Evolutionary conservation across 2,113 vertebrate species (phyloP).

Genomic region (Notechis scutatus): DNA sequence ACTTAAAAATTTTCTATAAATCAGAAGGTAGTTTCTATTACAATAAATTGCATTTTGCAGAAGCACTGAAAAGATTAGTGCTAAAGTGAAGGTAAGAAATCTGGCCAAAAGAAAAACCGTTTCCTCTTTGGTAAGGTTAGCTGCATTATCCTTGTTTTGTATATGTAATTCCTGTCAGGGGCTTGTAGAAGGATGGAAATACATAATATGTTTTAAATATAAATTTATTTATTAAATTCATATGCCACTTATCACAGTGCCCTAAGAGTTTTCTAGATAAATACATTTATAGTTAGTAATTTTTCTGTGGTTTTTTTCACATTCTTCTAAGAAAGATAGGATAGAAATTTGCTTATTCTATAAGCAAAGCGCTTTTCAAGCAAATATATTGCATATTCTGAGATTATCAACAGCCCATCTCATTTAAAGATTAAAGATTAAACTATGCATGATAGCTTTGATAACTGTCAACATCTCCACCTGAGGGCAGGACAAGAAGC

Average conservation of each 20-base stretch:
- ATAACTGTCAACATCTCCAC: not conserved
- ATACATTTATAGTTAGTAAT: not conserved
- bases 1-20: not conserved
- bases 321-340: not conserved
- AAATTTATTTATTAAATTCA: not conserved
- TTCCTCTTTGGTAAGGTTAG: not conserved
- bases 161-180: not conserved
- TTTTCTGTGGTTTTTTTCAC: not conserved
- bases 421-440: not conserved
- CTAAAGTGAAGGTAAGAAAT: constrained; percentile 37
- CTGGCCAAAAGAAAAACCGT: not conserved
- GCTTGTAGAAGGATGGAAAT: not conserved
- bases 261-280: not conserved
- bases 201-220: not conserved
- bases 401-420: not conserved
- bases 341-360: not conserved
- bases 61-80: constrained; percentile 11
- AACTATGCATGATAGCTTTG: not conserved
- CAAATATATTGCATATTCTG: not conserved
- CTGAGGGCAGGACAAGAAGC: too few species aligned
- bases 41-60: not conserved
- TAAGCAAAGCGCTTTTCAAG: not conserved
- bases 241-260: not conserved
- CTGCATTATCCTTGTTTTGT: not conserved
- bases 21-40: not conserved